Evolutionary conservation across 2,888 invertebrate species (phyloP).

Genomic region (Busseola fusca): DNA sequence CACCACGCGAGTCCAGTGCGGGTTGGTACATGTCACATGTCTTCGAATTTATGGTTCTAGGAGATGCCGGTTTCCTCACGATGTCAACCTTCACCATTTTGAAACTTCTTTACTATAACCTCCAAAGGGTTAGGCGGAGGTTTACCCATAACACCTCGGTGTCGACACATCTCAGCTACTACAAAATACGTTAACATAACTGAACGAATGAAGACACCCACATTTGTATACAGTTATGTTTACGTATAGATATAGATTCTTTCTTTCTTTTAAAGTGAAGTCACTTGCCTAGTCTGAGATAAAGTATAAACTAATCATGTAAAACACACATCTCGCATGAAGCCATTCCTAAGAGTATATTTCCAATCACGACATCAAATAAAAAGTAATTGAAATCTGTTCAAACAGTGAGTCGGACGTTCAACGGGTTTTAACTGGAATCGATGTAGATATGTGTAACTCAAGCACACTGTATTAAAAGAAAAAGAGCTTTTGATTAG

Average conservation of each 20-base stretch:
- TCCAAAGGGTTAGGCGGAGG: too few species aligned
- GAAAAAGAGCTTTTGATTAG: background rate
- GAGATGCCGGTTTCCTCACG: too few species aligned
- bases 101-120: background rate
- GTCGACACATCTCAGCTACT: too few species aligned
- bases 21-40: too few species aligned
- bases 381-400: conserved; percentile 46
- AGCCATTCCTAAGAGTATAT: conserved; percentile 11
- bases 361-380: conserved; percentile 46
- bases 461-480: background rate
- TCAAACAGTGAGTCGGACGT: conserved; percentile 43
- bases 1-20: too few species aligned
- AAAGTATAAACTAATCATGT: conserved; percentile 4
- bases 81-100: too few species aligned
- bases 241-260: background rate
- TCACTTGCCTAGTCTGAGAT: background rate
- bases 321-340: conserved; percentile 7
- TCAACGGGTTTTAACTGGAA: conserved; percentile 10
- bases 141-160: background rate
- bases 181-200: too few species aligned
- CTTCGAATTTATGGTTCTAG: too few species aligned
- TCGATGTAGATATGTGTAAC: conserved; percentile 2
- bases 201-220: too few species aligned
- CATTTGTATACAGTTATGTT: too few species aligned
- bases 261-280: background rate